These are phyloP conservation scores for Geococcyx californianus DNA, from an alignment of 2,113 vertebrate species.

Conservation along the genomic window DNA sequence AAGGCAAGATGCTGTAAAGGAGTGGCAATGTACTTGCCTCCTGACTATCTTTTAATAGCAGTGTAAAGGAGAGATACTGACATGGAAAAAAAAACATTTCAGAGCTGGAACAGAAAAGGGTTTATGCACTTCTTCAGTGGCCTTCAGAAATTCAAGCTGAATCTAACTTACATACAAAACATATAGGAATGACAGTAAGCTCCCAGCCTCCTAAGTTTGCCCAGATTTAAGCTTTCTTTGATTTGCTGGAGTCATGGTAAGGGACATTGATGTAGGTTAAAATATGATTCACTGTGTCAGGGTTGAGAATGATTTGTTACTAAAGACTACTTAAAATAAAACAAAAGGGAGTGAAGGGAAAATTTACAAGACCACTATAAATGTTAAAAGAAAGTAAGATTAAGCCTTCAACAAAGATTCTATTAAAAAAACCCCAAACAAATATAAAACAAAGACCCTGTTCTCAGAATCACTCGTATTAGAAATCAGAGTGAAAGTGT, in stretches of 20 bases:
- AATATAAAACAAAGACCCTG: not conserved
- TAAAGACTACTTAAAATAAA: not conserved
- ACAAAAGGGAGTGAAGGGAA: not conserved
- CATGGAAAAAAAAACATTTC: not conserved
- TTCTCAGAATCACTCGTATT: not conserved
- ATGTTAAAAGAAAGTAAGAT: not conserved
- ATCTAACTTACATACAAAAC: not conserved
- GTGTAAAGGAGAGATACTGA: not conserved
- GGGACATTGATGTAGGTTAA: not conserved
- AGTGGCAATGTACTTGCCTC: not conserved
- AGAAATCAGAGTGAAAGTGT: not conserved
- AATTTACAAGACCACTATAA: not conserved
- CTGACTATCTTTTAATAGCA: not conserved
- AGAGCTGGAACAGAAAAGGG: not conserved
- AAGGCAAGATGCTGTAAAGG: not conserved
- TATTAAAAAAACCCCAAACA: not conserved
- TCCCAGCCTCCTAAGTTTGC: not conserved
- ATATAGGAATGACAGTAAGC: not conserved
- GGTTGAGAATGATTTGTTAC: not conserved
- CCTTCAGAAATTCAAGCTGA: not conserved
- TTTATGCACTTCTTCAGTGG: not conserved
- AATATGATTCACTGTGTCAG: not conserved
- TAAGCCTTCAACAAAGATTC: not conserved
- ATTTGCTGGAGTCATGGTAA: not conserved
- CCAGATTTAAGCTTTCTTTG: not conserved